Conservation (phyloP, 1,140 invertebrate genomes). For the Hyphantria cunea region DNA sequence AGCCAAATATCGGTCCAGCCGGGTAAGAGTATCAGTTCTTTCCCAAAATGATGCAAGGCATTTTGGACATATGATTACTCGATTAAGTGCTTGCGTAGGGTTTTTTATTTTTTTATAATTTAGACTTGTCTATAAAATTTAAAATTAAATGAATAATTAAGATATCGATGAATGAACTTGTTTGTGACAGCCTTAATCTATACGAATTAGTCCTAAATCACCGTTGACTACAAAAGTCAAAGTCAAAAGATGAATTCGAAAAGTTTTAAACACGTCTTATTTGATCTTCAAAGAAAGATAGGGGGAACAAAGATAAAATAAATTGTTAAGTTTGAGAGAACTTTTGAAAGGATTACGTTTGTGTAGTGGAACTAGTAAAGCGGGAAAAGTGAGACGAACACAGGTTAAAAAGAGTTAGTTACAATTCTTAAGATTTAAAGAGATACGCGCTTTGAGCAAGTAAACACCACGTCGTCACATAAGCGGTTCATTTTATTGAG, state of each 20-base stretch:
- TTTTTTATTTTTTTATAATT: too few relatives aligned
- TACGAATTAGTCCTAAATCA: conserved; percentile 19
- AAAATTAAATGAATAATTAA: too few relatives aligned
- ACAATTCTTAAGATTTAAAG: conserved; percentile 3
- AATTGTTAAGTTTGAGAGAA: conserved; percentile 25
- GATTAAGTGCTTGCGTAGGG: too few relatives aligned
- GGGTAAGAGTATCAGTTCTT: too few relatives aligned
- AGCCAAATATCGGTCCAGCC: too few relatives aligned
- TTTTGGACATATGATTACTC: too few relatives aligned
- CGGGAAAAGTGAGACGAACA: conserved; percentile 13
- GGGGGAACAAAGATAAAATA: conserved; percentile 29
- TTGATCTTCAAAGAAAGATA: conserved; percentile 21
- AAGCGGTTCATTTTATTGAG: conserved; percentile 46
- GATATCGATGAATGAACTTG: too few relatives aligned
- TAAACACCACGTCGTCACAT: conserved; percentile 24
- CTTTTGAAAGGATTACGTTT: conserved; percentile 22
- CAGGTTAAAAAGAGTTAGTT: conserved; percentile 6
- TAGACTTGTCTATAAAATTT: too few relatives aligned
- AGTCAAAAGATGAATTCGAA: conserved; percentile 24
- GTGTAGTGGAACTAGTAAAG: conserved; percentile 5
- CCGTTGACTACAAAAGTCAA: conserved; percentile 12
- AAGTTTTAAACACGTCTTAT: conserved; percentile 23
- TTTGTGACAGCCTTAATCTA: not conserved
- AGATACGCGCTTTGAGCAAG: not conserved
- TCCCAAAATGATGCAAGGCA: too few relatives aligned